Evolutionary conservation across 2,113 vertebrate species (phyloP), one percentile per base, ranked within the genome.

Genomic region (Amia ocellicauda): DNA sequence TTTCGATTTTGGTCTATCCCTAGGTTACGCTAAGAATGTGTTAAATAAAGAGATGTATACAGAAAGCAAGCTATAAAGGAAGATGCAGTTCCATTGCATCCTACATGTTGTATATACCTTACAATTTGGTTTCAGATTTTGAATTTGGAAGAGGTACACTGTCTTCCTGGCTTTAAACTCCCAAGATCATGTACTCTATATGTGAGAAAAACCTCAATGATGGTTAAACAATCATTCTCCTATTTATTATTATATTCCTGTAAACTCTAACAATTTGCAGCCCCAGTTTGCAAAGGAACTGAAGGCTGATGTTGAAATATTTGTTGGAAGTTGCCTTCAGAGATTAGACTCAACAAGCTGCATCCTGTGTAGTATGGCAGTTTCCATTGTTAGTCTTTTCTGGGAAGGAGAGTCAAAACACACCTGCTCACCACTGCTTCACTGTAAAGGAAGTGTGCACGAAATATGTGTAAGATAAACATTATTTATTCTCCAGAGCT

Each of bases 371-470:
- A 81, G 77, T 78, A 84, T 86, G 82, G 79, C 82, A 82, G 86
- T 84, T 90, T 90, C 89, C 90, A 91, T 91, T 93, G 91, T 92
- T 80, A 86, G 80, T 81, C 77, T 80, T 74, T 83, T 87, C 88
- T 91, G 89, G 90, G 89, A 92, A 89, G 74, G 80, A 82, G 88
- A 92, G 91, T 90, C 89, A 89, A 81, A 93, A 90, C 83, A 81
- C 93, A 97, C 93, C 96, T 97, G 93, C 90, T 86, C 83, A 88
- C 85, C 86, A 89, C 86, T 89, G 81, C 85, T 91, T 85, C 77
- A 85, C 89, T 83, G 73, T 82, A 85, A 70, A 93, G 94, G 94
- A 96, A 91, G 91, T 91, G 84, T 79, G 74, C 80, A 62, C 88
- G 86, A 91, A 87, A 86, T 89, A 88, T 91, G 90, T 83, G 78